Conservation (phyloP, 1,140 invertebrate genomes). For the Orchestia grillus region DNA sequence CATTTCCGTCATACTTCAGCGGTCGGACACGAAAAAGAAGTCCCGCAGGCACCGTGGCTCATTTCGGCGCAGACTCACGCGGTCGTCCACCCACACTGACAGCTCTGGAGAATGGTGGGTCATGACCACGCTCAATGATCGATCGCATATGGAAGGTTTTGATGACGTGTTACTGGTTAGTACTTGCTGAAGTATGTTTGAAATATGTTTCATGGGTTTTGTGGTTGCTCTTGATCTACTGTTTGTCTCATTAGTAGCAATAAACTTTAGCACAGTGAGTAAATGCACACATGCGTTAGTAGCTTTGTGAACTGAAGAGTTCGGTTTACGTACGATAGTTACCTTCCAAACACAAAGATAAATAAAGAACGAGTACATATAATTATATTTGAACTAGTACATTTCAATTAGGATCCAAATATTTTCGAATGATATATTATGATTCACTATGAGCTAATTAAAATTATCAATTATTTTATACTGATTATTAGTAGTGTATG, state of each 20-base stretch:
- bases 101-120: slow-evolving; percentile 50
- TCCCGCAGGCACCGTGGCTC: slow-evolving; percentile 70
- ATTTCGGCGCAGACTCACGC: slow-evolving; percentile 61
- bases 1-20: slow-evolving; percentile 83
- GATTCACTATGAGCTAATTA: too few relatives aligned
- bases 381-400: too few relatives aligned
- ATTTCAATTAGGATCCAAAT: too few relatives aligned
- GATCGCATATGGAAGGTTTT: background rate
- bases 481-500: background rate
- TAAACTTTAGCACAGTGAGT: too few relatives aligned
- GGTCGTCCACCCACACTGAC: slow-evolving; percentile 71
- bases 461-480: background rate
- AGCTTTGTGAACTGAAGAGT: too few relatives aligned
- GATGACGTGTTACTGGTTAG: background rate
- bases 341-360: too few relatives aligned
- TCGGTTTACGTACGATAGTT: too few relatives aligned
- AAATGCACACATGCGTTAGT: too few relatives aligned
- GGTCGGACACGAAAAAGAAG: slow-evolving; percentile 76
- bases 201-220: background rate
- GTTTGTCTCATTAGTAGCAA: too few relatives aligned
- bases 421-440: too few relatives aligned
- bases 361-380: too few relatives aligned
- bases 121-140: background rate
- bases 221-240: too few relatives aligned
- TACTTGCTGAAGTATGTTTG: background rate